phyloP scores from a whole-genome alignment of 2,113 vertebrate genomes.

The Saccopteryx leptura region DNA sequence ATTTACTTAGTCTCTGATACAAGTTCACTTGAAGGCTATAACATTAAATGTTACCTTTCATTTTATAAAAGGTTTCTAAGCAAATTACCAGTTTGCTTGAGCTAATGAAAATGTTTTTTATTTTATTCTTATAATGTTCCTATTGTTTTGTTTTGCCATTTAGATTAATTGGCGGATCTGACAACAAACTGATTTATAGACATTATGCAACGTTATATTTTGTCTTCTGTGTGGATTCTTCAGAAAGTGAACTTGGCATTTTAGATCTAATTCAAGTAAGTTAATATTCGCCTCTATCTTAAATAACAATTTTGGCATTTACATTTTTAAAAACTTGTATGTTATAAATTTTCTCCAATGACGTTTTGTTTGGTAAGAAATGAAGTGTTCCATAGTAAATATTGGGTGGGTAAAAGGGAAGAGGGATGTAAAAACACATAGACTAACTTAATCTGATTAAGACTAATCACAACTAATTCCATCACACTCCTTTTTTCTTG shows the following conservation, averaged over 20 bases:
- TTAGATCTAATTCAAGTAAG: slow-evolving; percentile 99
- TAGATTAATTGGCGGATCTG: slow-evolving; percentile 98
- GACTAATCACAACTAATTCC: neutral
- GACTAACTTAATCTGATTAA: slow-evolving; percentile 28
- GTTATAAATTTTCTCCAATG: slow-evolving; percentile 63
- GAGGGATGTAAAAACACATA: neutral
- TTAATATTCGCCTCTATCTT: slow-evolving; percentile 55
- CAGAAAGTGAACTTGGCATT: slow-evolving; percentile 99
- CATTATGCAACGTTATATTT: slow-evolving; percentile 99
- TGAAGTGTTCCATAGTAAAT: slow-evolving; percentile 41
- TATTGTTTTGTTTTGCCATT: slow-evolving; percentile 80
- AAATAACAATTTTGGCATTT: slow-evolving; percentile 54
- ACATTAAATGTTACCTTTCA: slow-evolving; percentile 38
- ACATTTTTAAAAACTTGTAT: slow-evolving; percentile 49
- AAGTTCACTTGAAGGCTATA: slow-evolving; percentile 45
- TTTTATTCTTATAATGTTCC: slow-evolving; percentile 59
- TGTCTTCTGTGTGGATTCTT: slow-evolving; percentile 99
- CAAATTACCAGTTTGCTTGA: slow-evolving; percentile 54
- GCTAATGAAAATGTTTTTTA: slow-evolving; percentile 59
- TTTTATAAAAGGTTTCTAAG: slow-evolving; percentile 60
- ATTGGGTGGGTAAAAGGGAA: neutral
- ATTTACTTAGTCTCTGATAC: slow-evolving; percentile 45
- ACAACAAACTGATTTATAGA: slow-evolving; percentile 99
- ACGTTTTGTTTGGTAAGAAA: slow-evolving; percentile 57
- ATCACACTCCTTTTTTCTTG: neutral